These are phyloP conservation scores for Pyrgus malvae DNA, from an alignment of 2,888 invertebrate genomes.

Conservation along the genomic window DNA sequence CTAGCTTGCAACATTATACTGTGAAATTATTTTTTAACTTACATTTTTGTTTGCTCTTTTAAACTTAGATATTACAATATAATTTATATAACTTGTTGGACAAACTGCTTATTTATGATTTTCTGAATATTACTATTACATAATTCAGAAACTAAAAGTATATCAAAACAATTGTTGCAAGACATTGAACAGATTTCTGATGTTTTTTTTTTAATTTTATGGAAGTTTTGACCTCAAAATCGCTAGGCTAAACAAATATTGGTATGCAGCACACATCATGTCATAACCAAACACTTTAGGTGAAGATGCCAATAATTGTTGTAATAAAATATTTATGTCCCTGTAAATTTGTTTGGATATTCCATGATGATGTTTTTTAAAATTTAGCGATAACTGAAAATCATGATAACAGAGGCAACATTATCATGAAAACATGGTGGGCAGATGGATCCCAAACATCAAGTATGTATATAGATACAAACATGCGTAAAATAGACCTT, in stretches of 20 bases:
- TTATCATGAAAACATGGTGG: neutral
- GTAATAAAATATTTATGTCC: neutral
- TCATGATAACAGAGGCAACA: slow-evolving; percentile 16
- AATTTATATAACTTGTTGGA: no score
- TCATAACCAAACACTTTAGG: slow-evolving; percentile 9
- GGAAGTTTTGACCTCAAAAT: neutral
- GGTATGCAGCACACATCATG: neutral
- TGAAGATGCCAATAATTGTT: no score
- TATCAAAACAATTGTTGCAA: no score
- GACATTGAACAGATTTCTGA: no score
- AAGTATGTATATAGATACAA: slow-evolving; percentile 20
- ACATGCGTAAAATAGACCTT: slow-evolving; percentile 33
- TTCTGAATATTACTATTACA: no score
- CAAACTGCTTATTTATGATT: no score
- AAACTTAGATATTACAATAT: no score
- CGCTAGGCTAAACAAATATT: slow-evolving; percentile 1
- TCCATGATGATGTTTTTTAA: neutral
- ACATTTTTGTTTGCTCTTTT: no score
- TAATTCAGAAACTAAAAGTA: no score
- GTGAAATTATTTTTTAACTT: no score
- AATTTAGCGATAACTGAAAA: slow-evolving; percentile 8
- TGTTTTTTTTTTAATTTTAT: no score
- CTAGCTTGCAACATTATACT: no score
- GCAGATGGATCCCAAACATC: slow-evolving; percentile 12
- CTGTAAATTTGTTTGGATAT: slow-evolving; percentile 4